A percentile compares a stretch with the other conserved stretches of the same genome.
These are phyloP conservation scores for Odontothrips loti DNA, from an alignment of 2,888 invertebrate species.

Conservation along the genomic window DNA sequence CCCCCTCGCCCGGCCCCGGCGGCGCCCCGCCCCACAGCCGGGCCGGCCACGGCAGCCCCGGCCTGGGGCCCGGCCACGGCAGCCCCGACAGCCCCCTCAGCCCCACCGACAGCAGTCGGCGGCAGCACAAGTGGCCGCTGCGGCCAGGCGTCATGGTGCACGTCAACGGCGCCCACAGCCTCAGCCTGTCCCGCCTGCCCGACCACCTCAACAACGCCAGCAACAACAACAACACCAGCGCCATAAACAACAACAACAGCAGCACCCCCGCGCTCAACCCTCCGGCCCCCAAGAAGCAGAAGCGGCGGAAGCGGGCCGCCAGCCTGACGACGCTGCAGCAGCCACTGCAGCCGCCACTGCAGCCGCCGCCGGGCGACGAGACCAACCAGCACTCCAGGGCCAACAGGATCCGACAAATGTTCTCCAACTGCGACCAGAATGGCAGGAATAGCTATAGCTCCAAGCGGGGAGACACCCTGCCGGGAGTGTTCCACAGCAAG, in stretches of 20 bases:
- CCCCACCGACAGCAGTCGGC: slow-evolving; percentile 29
- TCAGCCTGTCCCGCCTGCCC: slow-evolving; percentile 37
- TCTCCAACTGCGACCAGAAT: slow-evolving; percentile 38
- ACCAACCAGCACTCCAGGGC: slow-evolving; percentile 42
- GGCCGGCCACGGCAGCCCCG: slow-evolving; percentile 35
- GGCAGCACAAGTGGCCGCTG: slow-evolving; percentile 70
- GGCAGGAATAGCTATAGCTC: slow-evolving; percentile 31
- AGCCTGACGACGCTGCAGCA: slow-evolving; percentile 34
- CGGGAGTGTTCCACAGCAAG: slow-evolving; percentile 50
- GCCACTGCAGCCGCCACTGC: neutral
- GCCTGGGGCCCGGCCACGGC: slow-evolving; percentile 42
- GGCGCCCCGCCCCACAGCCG: slow-evolving; percentile 48
- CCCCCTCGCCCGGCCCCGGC: slow-evolving; percentile 48
- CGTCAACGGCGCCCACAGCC: slow-evolving; percentile 61
- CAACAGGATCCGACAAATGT: slow-evolving; percentile 43
- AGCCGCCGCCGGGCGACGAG: slow-evolving; percentile 37
- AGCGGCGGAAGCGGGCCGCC: slow-evolving; percentile 36
- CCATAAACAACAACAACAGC: slow-evolving; percentile 34
- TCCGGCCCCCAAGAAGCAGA: slow-evolving; percentile 29
- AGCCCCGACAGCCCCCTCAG: slow-evolving; percentile 40
- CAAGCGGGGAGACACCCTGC: slow-evolving; percentile 44
- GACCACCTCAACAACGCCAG: slow-evolving; percentile 38
- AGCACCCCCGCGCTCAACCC: slow-evolving; percentile 28
- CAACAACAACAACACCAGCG: slow-evolving; percentile 31
- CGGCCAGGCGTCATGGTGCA: slow-evolving; percentile 85